Evolutionary conservation across 2,888 invertebrate species (phyloP).

Genomic region (Caprella mutica): DNA sequence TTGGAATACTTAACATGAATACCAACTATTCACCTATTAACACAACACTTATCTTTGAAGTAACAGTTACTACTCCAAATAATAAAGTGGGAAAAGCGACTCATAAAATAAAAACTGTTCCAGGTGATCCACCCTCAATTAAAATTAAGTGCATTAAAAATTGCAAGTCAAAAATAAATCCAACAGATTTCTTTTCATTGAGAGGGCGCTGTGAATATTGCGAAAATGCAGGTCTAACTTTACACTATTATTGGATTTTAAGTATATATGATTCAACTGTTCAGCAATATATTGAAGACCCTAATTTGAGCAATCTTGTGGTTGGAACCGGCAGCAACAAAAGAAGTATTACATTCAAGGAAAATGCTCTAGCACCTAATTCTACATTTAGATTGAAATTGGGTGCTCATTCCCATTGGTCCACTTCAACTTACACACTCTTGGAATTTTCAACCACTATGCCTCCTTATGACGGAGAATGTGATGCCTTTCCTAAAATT

Average conservation of each 20-base stretch:
- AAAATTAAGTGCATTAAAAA: slow-evolving; percentile 20
- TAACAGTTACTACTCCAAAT: slow-evolving; percentile 4
- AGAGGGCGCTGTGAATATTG: slow-evolving; percentile 9
- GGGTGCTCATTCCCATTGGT: background rate
- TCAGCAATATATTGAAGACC: too few species aligned
- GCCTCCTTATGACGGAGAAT: slow-evolving; percentile 15
- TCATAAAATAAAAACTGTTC: slow-evolving; percentile 4
- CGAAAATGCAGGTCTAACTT: background rate
- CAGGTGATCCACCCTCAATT: slow-evolving; percentile 14
- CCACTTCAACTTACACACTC: slow-evolving; percentile 10
- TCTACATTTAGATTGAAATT: slow-evolving; percentile 4
- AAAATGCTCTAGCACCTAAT: background rate
- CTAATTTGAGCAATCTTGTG: too few species aligned
- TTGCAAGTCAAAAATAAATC: slow-evolving; percentile 8
- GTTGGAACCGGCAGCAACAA: background rate
- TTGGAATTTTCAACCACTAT: slow-evolving; percentile 9
- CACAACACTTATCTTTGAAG: slow-evolving; percentile 1
- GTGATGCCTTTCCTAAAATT: slow-evolving; percentile 2
- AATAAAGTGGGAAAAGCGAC: slow-evolving; percentile 5
- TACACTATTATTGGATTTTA: slow-evolving; percentile 13
- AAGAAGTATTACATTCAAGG: slow-evolving; percentile 1
- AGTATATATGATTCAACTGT: too few species aligned
- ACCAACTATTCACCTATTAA: slow-evolving; percentile 9
- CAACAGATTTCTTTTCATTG: background rate
- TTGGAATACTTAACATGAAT: slow-evolving; percentile 9